phyloP scores from a whole-genome alignment of 2,888 invertebrate genomes.

The Apoderus coryli region DNA sequence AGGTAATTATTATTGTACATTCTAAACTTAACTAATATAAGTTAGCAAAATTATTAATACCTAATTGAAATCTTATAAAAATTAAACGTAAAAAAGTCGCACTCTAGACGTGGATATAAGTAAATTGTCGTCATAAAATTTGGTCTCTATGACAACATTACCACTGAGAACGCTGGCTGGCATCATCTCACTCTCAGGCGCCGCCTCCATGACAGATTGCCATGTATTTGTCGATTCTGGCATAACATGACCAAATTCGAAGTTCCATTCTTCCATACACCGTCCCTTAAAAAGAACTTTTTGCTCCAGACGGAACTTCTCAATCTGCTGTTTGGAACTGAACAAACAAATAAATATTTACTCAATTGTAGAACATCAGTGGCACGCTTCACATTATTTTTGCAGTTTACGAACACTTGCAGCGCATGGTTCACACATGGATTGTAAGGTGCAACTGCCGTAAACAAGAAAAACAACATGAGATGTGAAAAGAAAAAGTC shows the following conservation, averaged over 20 bases:
- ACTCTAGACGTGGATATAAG: conserved; percentile 91
- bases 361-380: too few species aligned
- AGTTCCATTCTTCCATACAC: conserved; percentile 96
- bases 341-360: conserved; percentile 35
- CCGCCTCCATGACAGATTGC: conserved; percentile 97
- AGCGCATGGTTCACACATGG: too few species aligned
- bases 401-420: too few species aligned
- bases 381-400: too few species aligned
- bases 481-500: too few species aligned
- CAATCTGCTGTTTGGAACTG: conserved; percentile 75
- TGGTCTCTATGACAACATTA: conserved; percentile 92
- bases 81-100: conserved; percentile 86
- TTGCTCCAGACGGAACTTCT: conserved; percentile 90
- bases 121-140: conserved; percentile 89
- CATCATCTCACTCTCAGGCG: conserved; percentile 99
- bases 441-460: too few species aligned
- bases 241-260: conserved; percentile 98
- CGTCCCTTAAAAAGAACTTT: conserved; percentile 67
- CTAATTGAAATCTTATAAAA: too few species aligned
- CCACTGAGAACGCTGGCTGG: conserved; percentile 96
- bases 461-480: too few species aligned
- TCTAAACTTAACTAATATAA: too few species aligned
- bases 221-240: conserved; percentile 98
- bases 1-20: too few species aligned
- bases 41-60: too few species aligned